These are phyloP conservation scores for Drosophila siamana DNA, from an alignment of 2,888 invertebrate species.

Conservation along the genomic window DNA sequence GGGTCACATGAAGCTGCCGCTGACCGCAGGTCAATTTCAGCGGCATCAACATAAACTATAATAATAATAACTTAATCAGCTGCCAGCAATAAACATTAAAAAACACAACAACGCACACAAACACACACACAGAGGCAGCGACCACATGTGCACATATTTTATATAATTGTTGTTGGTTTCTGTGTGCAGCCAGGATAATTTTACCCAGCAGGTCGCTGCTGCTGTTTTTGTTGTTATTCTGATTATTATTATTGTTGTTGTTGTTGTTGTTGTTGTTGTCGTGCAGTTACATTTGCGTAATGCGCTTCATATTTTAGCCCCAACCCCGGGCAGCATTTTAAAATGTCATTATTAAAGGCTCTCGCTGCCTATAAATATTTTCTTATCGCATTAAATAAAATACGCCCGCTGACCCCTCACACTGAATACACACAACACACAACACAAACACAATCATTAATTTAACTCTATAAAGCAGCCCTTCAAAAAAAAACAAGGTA, in stretches of 20 bases:
- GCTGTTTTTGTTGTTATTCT: conserved; percentile 17
- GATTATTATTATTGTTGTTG: conserved; percentile 17
- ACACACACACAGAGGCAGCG: conserved; percentile 4
- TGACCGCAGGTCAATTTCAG: conserved; percentile 21
- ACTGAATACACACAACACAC: too few species aligned
- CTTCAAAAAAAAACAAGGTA: too few species aligned
- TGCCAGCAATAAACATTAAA: conserved; percentile 45
- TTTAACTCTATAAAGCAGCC: background rate
- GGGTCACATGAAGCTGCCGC: conserved; percentile 3
- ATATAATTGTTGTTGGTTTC: conserved; percentile 7
- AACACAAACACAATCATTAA: background rate
- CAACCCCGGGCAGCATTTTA: conserved; percentile 13
- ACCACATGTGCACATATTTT: conserved; percentile 7
- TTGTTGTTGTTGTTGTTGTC: conserved; percentile 9
- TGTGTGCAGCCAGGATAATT: conserved; percentile 19
- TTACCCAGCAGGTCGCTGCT: conserved; percentile 1
- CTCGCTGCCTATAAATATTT: conserved; percentile 33
- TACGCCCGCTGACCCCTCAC: background rate
- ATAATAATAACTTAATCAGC: conserved; percentile 59
- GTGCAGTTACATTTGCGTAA: conserved; percentile 24
- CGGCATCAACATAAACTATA: conserved; percentile 46
- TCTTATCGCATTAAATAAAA: conserved; percentile 27
- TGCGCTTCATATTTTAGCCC: conserved; percentile 36
- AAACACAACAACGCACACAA: conserved; percentile 11
- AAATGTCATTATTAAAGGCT: conserved; percentile 31